Base-by-base conservation (phyloP, 2,888 invertebrate genomes). In the Trissolcus japonicus region DNA sequence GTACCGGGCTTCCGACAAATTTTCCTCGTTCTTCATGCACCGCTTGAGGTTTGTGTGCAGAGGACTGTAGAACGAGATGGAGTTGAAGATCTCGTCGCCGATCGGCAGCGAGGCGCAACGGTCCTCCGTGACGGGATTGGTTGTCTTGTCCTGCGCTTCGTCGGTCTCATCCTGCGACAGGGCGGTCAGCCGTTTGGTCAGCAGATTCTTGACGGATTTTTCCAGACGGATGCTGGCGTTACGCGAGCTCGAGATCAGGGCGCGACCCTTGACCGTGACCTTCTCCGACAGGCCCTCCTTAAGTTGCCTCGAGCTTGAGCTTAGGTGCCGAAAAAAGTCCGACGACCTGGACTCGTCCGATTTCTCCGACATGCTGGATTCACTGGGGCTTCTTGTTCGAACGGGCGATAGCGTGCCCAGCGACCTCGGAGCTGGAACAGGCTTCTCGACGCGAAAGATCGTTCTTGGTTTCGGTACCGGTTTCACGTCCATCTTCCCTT, bases 11-110 rank as follows among this genome's bases (percentile, higher is more conserved):
- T 82, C 82, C 68, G 85, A 82, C 11, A 85, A 79, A 56, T 87
- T 82, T 63, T 87, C 87, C 66, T 87, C 86, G 60, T 85, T 85
- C 76, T 80, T 84, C 55, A 82, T 80, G 53, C 83, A 84, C 43
- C 81, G 81, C 48, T 84, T 83, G 13, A 83, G 53, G 78, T 86
- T 86, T 6, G 79, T 81, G 46, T 81, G 82, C 21, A 87, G 60
- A 0, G 93, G 93, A 14, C 93, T 93, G 80, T 92, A 91, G 82
- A 93, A 93, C 77, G 92, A 91, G 76, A 93, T 92, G 53, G 91
- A 91, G 82, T 92, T 92, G 90, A 94, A 94, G 11, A 86, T 90
- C 6, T 91, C 90, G 82, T 92, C 91, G 46, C 90, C 90, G 17
- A 87, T 89, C 9, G 92, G 92, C 90, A 92, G 90, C 0, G 92